Evolutionary conservation across 64 coral and sea anemone species (phyloP).

Genomic region (Dendronephthya gigantea): DNA sequence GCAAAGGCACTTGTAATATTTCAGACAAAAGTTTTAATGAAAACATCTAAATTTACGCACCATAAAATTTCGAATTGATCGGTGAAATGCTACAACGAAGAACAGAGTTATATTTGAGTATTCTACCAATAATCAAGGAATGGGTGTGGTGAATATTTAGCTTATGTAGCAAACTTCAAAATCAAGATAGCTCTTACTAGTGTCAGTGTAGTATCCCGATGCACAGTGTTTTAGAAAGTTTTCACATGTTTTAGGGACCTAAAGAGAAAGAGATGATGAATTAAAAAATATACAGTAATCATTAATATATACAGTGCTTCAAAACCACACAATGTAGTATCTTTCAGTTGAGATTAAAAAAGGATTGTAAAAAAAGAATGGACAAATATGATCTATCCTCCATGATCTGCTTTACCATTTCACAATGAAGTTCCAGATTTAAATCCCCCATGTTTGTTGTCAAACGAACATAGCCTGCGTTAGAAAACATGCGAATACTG

Average conservation of each 20-base stretch:
- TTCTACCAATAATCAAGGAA: not conserved
- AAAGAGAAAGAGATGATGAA: not conserved
- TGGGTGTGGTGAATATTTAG: not conserved
- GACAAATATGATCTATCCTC: too few relatives aligned
- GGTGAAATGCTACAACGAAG: constrained; percentile 74
- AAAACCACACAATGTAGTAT: too few relatives aligned
- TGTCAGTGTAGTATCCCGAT: constrained; percentile 79
- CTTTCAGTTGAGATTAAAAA: too few relatives aligned
- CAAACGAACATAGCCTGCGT: constrained; percentile 75
- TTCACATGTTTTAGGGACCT: constrained; percentile 97
- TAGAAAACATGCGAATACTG: not conserved
- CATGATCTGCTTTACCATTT: constrained; percentile 63
- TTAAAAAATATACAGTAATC: not conserved
- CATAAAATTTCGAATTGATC: constrained; percentile 97
- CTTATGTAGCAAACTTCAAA: not conserved
- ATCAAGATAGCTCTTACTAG: constrained; percentile 41
- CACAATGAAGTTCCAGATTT: constrained; percentile 89
- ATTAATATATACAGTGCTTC: too few relatives aligned
- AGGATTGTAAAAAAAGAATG: not conserved
- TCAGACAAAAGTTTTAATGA: not conserved
- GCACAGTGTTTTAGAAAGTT: constrained; percentile 82
- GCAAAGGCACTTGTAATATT: not conserved
- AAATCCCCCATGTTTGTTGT: constrained; percentile 79
- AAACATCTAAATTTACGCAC: constrained; percentile 27
- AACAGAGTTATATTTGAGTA: not conserved